Conservation (phyloP, 1,140 invertebrate genomes). For the Caenorhabditis inopinata region DNA sequence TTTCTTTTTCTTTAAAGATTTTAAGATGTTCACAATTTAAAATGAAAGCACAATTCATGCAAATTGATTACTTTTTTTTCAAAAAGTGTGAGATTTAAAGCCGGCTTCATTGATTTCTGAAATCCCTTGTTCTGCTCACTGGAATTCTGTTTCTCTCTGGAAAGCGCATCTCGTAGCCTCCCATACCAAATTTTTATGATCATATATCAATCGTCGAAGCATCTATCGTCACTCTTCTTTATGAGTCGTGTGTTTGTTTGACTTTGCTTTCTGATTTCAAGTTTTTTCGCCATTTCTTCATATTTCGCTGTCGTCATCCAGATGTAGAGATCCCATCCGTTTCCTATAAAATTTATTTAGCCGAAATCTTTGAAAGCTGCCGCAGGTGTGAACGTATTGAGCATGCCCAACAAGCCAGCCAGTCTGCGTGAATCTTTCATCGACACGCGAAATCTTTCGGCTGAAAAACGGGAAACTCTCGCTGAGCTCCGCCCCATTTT, state of each 20-base stretch:
- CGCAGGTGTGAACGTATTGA: slow-evolving; percentile 16
- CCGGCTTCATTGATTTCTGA: too few relatives aligned
- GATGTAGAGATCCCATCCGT: neutral
- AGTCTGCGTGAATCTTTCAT: neutral
- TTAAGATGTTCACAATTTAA: too few relatives aligned
- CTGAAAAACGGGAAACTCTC: neutral
- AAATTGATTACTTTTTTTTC: too few relatives aligned
- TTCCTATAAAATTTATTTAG: slow-evolving; percentile 22
- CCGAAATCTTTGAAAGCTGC: neutral
- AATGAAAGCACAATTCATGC: too few relatives aligned
- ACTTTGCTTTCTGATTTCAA: neutral
- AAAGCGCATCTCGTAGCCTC: too few relatives aligned
- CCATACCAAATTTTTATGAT: too few relatives aligned
- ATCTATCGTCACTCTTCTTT: too few relatives aligned
- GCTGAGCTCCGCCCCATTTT: neutral
- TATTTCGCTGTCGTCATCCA: neutral
- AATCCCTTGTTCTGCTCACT: too few relatives aligned
- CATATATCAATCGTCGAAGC: too few relatives aligned
- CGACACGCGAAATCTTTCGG: slow-evolving; percentile 9
- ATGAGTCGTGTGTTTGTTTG: neutral
- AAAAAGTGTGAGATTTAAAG: too few relatives aligned
- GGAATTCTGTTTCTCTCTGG: too few relatives aligned
- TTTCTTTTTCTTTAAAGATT: too few relatives aligned
- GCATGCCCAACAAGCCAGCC: neutral
- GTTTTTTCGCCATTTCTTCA: neutral